A percentile compares a stretch with the other conserved stretches of the same genome.
Evolutionary conservation across 2,113 vertebrate genomes (phyloP).

Genomic region (Oceanites oceanicus): DNA sequence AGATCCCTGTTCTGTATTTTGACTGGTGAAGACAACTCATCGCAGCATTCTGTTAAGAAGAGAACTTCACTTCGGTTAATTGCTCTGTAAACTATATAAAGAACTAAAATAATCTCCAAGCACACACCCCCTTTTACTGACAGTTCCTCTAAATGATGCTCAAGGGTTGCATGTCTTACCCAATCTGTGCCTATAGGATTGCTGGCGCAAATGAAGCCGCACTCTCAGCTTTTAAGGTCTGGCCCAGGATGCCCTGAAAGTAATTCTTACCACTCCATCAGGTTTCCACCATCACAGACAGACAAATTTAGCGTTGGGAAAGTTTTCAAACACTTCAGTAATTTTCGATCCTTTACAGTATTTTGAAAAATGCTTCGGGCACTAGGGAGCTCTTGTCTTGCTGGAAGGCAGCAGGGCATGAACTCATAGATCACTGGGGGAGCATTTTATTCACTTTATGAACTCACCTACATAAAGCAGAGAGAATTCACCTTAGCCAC

Average conservation of each 20-base stretch:
- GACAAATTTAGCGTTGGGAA: background rate
- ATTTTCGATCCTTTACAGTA: background rate
- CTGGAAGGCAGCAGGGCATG: background rate
- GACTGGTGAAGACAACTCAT: background rate
- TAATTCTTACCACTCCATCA: background rate
- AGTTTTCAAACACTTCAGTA: background rate
- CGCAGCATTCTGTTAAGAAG: background rate
- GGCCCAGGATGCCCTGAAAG: background rate
- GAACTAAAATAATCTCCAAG: background rate
- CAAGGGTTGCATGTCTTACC: background rate
- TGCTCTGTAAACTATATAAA: background rate
- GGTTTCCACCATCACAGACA: background rate
- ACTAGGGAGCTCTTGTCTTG: background rate
- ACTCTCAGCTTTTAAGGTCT: background rate
- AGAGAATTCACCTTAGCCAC: background rate
- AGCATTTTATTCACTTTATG: background rate
- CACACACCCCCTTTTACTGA: background rate
- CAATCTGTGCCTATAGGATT: background rate
- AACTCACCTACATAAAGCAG: background rate
- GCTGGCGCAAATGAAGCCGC: background rate
- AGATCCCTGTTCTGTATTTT: background rate
- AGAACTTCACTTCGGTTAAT: background rate
- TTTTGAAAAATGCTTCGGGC: background rate
- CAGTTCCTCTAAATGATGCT: background rate
- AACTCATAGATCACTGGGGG: background rate